These are phyloP conservation scores for Cybosia mesomella DNA, from an alignment of 2,888 invertebrate species.

Conservation along the genomic window DNA sequence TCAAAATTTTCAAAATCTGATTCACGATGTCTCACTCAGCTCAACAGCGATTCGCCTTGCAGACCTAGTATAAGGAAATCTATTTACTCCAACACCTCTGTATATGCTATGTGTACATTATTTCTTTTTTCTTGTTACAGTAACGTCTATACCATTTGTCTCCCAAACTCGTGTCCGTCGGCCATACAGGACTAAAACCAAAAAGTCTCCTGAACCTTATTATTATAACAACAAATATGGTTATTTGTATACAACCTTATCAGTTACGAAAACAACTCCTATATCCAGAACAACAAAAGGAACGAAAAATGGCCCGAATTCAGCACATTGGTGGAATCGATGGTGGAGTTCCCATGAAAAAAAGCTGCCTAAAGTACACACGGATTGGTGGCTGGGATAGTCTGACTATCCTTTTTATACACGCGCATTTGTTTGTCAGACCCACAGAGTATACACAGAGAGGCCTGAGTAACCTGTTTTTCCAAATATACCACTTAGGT, in stretches of 20 bases:
- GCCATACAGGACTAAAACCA: neutral
- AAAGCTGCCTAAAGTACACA: neutral
- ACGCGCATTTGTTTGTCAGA: neutral
- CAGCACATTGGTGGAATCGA: slow-evolving; percentile 4
- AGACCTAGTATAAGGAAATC: too few species aligned
- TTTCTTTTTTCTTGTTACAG: neutral
- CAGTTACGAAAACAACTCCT: neutral
- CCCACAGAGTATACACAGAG: neutral
- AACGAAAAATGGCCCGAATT: neutral
- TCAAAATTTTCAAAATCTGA: too few species aligned
- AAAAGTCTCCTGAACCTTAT: neutral
- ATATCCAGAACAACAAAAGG: neutral
- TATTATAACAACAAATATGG: neutral
- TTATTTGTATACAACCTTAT: too few species aligned
- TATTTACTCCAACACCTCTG: neutral
- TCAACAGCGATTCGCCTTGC: too few species aligned
- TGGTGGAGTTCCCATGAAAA: neutral
- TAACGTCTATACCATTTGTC: neutral
- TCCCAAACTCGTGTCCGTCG: neutral
- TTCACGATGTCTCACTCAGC: too few species aligned
- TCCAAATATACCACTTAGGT: too few species aligned
- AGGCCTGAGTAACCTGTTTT: too few species aligned
- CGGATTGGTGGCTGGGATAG: slow-evolving; percentile 1
- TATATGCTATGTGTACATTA: too few species aligned
- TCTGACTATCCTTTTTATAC: neutral